phyloP scores from a whole-genome alignment of 2,797 vertebrate species.

The Gouania willdenowi region DNA sequence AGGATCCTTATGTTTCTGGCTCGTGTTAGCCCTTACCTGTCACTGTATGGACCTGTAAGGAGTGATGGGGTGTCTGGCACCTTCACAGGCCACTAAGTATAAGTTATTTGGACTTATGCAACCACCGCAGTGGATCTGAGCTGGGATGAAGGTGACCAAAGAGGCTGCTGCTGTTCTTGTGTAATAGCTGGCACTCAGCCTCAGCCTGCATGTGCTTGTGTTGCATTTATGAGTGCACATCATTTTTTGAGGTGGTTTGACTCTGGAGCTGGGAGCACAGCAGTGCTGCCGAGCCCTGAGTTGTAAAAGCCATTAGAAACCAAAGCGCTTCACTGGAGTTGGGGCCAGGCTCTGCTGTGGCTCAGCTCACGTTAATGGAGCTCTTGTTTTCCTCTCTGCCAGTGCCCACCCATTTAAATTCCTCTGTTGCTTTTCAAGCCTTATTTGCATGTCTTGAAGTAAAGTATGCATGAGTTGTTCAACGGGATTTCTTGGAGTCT shows the following conservation, averaged over 20 bases:
- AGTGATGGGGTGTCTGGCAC: no score
- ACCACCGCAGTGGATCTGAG: background rate
- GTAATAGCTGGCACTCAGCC: conserved; percentile 16
- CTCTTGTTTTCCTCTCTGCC: conserved; percentile 20
- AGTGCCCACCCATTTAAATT: conserved; percentile 13
- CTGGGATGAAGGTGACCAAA: background rate
- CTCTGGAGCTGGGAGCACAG: background rate
- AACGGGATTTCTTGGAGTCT: no score
- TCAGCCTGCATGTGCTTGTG: conserved; percentile 12
- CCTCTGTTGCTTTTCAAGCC: background rate
- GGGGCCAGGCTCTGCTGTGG: background rate
- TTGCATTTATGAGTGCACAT: conserved; percentile 27
- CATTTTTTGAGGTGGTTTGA: conserved; percentile 7
- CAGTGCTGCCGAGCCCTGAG: conserved; percentile 1
- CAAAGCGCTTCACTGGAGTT: conserved; percentile 6
- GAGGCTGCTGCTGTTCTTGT: conserved; percentile 9
- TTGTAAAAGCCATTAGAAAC: conserved; percentile 20
- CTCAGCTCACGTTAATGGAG: conserved; percentile 13
- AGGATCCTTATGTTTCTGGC: no score
- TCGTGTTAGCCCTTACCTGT: no score
- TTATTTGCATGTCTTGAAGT: background rate
- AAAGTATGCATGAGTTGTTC: background rate
- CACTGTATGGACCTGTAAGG: no score
- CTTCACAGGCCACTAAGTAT: no score
- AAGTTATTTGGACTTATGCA: no score